These are phyloP conservation scores for Chymomyza amoena DNA, from an alignment of 2,888 invertebrate genomes.

Conservation along the genomic window DNA sequence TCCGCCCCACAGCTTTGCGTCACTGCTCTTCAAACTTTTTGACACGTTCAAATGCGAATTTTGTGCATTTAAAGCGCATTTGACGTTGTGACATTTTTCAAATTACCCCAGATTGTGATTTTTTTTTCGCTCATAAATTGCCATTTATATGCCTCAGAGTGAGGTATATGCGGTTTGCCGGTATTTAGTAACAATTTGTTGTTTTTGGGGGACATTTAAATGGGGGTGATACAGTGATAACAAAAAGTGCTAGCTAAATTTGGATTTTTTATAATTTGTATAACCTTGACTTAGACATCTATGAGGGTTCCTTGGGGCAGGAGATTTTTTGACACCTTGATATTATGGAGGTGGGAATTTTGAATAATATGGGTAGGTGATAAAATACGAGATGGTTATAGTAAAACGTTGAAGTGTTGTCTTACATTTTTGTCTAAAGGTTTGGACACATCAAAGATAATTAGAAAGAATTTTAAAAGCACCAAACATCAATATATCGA, in stretches of 20 bases:
- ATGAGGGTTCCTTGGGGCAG: neutral
- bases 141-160: neutral
- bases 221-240: neutral
- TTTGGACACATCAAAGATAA: no score
- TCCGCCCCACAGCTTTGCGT: no score
- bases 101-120: neutral
- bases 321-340: no score
- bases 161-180: neutral
- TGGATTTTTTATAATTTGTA: neutral
- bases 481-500: no score
- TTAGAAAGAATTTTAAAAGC: no score
- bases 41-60: neutral
- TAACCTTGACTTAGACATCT: neutral
- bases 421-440: no score
- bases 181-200: neutral
- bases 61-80: neutral
- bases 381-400: no score
- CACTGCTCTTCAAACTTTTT: neutral
- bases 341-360: no score
- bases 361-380: no score
- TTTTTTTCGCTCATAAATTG: neutral
- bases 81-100: neutral
- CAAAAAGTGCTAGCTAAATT: neutral
- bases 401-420: no score
- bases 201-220: no score